Percentiles rank a stretch among this genome's conserved stretches.
Evolutionary conservation across 2,888 invertebrate species (phyloP).

Genomic region (Homarus gammarus): DNA sequence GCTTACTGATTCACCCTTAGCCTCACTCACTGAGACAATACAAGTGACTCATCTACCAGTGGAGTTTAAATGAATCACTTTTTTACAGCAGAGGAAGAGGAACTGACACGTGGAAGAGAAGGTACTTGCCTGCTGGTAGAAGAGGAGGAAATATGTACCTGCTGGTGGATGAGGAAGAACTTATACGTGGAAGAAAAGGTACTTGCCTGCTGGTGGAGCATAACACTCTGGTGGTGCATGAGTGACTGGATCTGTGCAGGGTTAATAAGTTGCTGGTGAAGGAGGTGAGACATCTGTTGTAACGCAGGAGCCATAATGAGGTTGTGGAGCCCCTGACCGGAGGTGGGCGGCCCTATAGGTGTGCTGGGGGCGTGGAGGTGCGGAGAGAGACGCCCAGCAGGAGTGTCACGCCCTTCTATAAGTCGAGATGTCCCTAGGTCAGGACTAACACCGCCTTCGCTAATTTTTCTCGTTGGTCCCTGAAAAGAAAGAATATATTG

Average conservation of each 20-base stretch:
- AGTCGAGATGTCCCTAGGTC: slow-evolving; percentile 21
- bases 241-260: slow-evolving; percentile 73
- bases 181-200: neutral
- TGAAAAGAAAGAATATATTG: neutral
- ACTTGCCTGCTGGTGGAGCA: slow-evolving; percentile 41
- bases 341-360: slow-evolving; percentile 34
- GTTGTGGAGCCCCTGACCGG: slow-evolving; percentile 68
- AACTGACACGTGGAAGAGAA: too few relatives aligned
- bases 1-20: too few relatives aligned
- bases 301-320: slow-evolving; percentile 72
- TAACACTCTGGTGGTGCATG: slow-evolving; percentile 65
- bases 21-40: too few relatives aligned
- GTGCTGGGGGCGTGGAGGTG: slow-evolving; percentile 46
- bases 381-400: slow-evolving; percentile 38
- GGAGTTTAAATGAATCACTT: too few relatives aligned
- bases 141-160: neutral
- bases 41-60: too few relatives aligned
- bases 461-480: slow-evolving; percentile 31
- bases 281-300: slow-evolving; percentile 70
- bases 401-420: slow-evolving; percentile 63
- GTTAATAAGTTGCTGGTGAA: slow-evolving; percentile 69
- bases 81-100: too few relatives aligned
- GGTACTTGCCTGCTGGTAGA: slow-evolving; percentile 1
- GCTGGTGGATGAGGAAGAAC: too few relatives aligned
- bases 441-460: slow-evolving; percentile 43